phyloP scores from a whole-genome alignment of 2,888 invertebrate genomes.

The Lasioglossum oenotherae region DNA sequence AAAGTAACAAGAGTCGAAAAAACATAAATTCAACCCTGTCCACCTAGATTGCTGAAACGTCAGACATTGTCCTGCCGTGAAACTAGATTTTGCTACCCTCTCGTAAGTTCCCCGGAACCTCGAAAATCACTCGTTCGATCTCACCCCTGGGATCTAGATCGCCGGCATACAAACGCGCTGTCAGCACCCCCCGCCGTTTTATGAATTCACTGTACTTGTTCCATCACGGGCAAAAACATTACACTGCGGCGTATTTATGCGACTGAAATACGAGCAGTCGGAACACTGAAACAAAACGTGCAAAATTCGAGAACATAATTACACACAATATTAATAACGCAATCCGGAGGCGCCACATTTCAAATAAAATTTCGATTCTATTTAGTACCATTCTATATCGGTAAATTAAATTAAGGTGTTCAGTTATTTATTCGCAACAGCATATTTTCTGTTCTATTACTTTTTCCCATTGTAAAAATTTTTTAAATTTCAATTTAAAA shows the following conservation, averaged over 20 bases:
- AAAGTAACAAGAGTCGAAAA: neutral
- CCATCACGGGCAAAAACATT: slow-evolving; percentile 1
- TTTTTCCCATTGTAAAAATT: too few relatives aligned
- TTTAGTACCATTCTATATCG: neutral
- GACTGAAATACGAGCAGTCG: neutral
- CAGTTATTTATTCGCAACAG: too few relatives aligned
- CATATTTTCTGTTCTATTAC: too few relatives aligned
- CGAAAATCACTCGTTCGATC: neutral
- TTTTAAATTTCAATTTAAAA: too few relatives aligned
- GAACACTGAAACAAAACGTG: neutral
- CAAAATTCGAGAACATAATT: neutral
- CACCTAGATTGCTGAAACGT: neutral
- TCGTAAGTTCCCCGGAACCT: neutral
- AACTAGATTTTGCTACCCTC: neutral
- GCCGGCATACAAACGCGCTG: neutral
- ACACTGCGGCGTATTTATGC: neutral
- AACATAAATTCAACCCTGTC: neutral
- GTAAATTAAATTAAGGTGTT: neutral
- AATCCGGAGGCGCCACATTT: neutral
- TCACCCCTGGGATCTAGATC: slow-evolving; percentile 1
- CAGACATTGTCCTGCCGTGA: neutral
- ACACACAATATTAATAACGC: neutral
- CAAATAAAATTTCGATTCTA: neutral
- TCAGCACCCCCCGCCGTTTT: slow-evolving; percentile 2
- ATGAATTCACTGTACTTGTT: neutral